A percentile compares a stretch with the other conserved stretches of the same genome.
Evolutionary conservation across 2,888 invertebrate species (phyloP).

Genomic region (Parnassius apollo): DNA sequence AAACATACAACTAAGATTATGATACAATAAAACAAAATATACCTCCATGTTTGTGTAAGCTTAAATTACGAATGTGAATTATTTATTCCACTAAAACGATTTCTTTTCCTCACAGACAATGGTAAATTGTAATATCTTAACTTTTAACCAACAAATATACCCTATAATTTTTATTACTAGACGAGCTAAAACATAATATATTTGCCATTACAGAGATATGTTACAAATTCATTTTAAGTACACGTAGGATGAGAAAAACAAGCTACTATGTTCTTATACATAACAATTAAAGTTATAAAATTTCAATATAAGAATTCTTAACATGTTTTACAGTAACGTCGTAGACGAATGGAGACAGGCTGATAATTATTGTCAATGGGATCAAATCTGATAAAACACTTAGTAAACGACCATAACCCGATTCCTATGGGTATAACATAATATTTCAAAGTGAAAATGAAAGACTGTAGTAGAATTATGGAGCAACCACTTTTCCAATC

Average conservation of each 20-base stretch:
- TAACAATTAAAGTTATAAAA: slow-evolving; percentile 18
- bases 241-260: background rate
- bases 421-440: slow-evolving; percentile 19
- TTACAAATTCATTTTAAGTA: background rate
- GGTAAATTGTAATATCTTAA: too few relatives aligned
- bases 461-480: background rate
- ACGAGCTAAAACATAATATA: too few relatives aligned
- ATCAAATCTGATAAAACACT: slow-evolving; percentile 17
- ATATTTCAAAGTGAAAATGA: slow-evolving; percentile 21
- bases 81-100: too few relatives aligned
- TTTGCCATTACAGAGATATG: too few relatives aligned
- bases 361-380: slow-evolving; percentile 14
- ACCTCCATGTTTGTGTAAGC: too few relatives aligned
- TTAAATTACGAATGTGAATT: too few relatives aligned
- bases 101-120: too few relatives aligned
- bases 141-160: too few relatives aligned
- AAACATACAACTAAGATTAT: too few relatives aligned
- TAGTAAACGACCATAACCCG: slow-evolving; percentile 7
- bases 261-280: background rate
- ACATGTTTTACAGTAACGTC: slow-evolving; percentile 8
- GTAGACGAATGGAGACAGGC: slow-evolving; percentile 1
- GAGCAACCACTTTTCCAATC: background rate
- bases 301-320: slow-evolving; percentile 14
- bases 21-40: too few relatives aligned
- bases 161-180: too few relatives aligned